phyloP scores from a whole-genome alignment of 1,140 invertebrate species.

The Littorina saxatilis region DNA sequence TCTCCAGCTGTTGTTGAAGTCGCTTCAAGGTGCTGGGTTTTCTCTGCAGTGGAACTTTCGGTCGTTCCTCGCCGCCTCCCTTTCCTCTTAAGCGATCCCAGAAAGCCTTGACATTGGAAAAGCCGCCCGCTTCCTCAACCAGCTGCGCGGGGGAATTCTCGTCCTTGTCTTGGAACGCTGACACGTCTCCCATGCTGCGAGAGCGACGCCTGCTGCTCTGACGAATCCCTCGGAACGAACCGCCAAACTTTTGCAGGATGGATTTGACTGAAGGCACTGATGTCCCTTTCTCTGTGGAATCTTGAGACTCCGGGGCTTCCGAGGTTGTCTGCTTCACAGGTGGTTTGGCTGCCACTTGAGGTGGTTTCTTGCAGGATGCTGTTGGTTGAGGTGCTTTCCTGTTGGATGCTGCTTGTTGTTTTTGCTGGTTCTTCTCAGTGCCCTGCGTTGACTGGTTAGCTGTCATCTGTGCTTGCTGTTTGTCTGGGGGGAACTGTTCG shows the following conservation, averaged over 20 bases:
- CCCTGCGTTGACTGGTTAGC: no score
- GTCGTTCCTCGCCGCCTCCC: not conserved
- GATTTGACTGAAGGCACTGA: not conserved
- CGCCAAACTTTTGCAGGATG: not conserved
- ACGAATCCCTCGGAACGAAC: not conserved
- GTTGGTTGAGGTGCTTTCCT: no score
- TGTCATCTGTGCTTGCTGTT: no score
- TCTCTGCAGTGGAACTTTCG: not conserved
- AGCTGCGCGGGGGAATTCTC: not conserved
- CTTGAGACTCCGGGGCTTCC: not conserved
- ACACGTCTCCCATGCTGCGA: conserved; percentile 25
- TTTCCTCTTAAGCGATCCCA: not conserved
- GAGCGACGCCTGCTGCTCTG: conserved; percentile 10
- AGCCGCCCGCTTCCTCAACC: not conserved
- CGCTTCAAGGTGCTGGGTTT: conserved; percentile 21
- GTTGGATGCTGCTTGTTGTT: no score
- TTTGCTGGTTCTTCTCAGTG: no score
- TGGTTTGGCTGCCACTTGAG: no score
- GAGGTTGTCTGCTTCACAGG: not conserved
- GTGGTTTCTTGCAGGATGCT: no score
- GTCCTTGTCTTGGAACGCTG: not conserved
- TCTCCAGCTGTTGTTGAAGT: conserved; percentile 11
- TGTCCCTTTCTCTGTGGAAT: not conserved
- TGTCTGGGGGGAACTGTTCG: no score
- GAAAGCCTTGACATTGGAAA: not conserved